These are phyloP conservation scores for Lutraria lutraria DNA, from an alignment of 2,888 invertebrate genomes.

Conservation along the genomic window DNA sequence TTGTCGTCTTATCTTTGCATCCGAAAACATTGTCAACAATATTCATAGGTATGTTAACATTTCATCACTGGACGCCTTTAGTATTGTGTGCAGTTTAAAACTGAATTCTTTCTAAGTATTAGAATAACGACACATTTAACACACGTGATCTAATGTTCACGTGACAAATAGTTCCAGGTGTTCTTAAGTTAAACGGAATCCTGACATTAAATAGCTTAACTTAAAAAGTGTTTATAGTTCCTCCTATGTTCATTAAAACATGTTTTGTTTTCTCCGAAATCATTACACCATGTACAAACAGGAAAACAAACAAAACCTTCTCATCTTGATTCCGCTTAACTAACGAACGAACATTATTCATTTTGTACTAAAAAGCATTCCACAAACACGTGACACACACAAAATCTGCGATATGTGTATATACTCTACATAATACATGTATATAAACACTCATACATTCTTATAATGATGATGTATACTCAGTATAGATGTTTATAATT, in stretches of 20 bases:
- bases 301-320: neutral
- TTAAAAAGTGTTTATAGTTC: neutral
- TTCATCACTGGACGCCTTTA: neutral
- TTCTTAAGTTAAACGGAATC: neutral
- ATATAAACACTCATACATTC: neutral
- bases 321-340: neutral
- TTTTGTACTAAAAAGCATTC: neutral
- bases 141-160: neutral
- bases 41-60: no score
- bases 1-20: neutral
- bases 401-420: neutral
- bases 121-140: neutral
- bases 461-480: neutral
- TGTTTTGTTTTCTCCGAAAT: neutral
- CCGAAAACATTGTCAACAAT: neutral
- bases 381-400: neutral
- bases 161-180: neutral
- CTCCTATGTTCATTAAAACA: neutral
- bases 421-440: constrained; percentile 6
- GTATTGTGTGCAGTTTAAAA: neutral
- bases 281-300: neutral
- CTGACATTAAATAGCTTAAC: neutral
- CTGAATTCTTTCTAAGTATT: neutral
- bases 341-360: neutral
- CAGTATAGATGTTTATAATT: neutral